phyloP scores from a whole-genome alignment of 1,140 invertebrate species.

The Chelonus insularis region DNA sequence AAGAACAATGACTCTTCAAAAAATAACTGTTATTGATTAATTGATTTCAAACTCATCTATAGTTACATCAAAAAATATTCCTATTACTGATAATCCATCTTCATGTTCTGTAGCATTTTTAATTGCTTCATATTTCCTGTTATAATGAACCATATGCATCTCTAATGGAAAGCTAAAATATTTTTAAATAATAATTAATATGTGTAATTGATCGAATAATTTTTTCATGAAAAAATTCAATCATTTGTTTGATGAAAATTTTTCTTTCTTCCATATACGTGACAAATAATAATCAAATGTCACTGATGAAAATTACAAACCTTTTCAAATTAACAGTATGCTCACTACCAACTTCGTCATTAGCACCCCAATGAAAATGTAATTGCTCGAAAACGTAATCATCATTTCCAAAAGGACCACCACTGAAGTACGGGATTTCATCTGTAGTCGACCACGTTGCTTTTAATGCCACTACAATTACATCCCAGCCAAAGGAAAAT shows the following conservation, averaged over 20 bases:
- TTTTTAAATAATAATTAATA: not conserved
- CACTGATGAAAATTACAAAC: slow-evolving; percentile 26
- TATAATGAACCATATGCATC: slow-evolving; percentile 54
- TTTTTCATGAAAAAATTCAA: not conserved
- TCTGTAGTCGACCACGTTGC: slow-evolving; percentile 24
- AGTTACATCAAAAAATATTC: slow-evolving; percentile 48
- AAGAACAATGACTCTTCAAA: too few species aligned
- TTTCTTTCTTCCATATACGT: not conserved
- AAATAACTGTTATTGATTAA: not conserved
- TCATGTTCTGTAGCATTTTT: slow-evolving; percentile 40
- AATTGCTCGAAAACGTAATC: slow-evolving; percentile 18
- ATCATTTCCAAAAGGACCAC: slow-evolving; percentile 9
- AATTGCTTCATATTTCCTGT: slow-evolving; percentile 41
- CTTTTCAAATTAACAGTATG: slow-evolving; percentile 72
- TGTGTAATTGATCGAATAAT: too few species aligned
- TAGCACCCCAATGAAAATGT: slow-evolving; percentile 24
- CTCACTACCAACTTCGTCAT: slow-evolving; percentile 77
- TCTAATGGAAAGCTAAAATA: slow-evolving; percentile 49
- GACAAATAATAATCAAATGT: not conserved
- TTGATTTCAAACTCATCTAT: slow-evolving; percentile 2
- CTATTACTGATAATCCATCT: slow-evolving; percentile 51
- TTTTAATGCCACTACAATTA: slow-evolving; percentile 23
- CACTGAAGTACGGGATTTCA: slow-evolving; percentile 25
- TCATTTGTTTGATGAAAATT: not conserved
- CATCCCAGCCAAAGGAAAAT: too few species aligned